Evolutionary conservation across 2,888 invertebrate genomes (phyloP), one percentile per base, ranked within the genome.

Genomic region (Orthosia incerta): DNA sequence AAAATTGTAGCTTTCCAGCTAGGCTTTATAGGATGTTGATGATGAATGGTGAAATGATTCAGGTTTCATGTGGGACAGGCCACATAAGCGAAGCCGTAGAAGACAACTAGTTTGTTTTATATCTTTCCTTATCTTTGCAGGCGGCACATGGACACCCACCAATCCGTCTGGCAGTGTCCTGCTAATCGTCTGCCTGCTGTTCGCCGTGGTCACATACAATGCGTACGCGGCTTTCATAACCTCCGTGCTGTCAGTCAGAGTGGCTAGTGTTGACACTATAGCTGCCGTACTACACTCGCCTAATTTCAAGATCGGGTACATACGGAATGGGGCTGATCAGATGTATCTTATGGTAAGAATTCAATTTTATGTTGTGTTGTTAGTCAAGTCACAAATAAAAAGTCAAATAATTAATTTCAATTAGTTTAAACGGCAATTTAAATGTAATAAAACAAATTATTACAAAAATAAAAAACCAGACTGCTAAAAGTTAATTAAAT

Each of bases 161-260:
- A 96, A 94, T 20, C 94, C 96, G 1, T 96, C 97, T 0, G 97
- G 97, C 0, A 97, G 97, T 86, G 92, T 97, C 3, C 93, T 97
- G 5, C 92, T 97, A 3, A 94, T 97, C 23, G 96, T 96, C 1
- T 97, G 97, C 71, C 88, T 97, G 46, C 91, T 97, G 9, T 97
- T 97, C 85, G 97, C 97, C 0, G 92, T 97, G 74, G 96, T 97
- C 13, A 97, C 97, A 11, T 97, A 97, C 89, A 97, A 97, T 86
- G 96, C 97, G 0, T 97, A 97, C 84, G 97, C 97, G 0, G 97
- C 97, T 0, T 97, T 97, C 85, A 97, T 97, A 65, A 97, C 97
- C 0, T 97, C 97, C 0, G 97, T 97, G 59, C 90, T 97, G 67
- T 97, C 97, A 0, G 97, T 97, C 0, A 95, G 97, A 65, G 96